Percentiles rank a stretch among this genome's conserved stretches.
Evolutionary conservation across 2,113 vertebrate species (phyloP).

Genomic region (Tyrannus savana): DNA sequence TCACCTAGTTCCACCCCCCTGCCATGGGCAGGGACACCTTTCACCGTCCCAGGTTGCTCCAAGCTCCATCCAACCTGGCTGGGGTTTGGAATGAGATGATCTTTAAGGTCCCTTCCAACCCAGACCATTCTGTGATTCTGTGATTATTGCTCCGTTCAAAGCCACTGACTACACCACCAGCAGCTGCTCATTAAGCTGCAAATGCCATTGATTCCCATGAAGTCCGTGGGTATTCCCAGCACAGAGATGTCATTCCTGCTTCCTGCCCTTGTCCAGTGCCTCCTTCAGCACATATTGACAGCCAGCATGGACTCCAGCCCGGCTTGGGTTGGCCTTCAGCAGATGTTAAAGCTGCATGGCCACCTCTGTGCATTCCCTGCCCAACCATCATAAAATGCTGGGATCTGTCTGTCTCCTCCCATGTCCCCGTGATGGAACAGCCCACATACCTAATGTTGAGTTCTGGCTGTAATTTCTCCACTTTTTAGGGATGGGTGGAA

Average conservation of each 20-base stretch:
- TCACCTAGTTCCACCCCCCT: background rate
- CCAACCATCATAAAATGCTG: background rate
- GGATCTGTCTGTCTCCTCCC: background rate
- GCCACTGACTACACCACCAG: background rate
- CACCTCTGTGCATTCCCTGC: background rate
- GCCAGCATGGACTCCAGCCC: background rate
- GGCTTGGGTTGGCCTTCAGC: background rate
- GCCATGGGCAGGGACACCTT: background rate
- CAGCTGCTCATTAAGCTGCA: background rate
- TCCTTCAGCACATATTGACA: background rate
- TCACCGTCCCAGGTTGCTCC: background rate
- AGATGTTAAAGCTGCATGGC: background rate
- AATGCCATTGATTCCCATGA: background rate
- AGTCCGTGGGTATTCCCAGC: background rate
- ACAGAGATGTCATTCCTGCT: background rate
- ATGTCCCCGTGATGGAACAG: background rate
- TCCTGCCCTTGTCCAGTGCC: background rate
- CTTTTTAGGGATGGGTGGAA: background rate
- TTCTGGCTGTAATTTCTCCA: background rate
- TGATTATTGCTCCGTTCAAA: background rate
- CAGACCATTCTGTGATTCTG: background rate
- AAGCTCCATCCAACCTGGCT: background rate
- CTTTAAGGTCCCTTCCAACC: background rate
- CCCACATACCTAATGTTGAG: background rate
- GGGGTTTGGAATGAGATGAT: rapidly evolving